Percentiles rank a stretch among this genome's conserved stretches.
Conservation (phyloP, 2,113 vertebrate genomes). For the Catharus bicknelli region DNA sequence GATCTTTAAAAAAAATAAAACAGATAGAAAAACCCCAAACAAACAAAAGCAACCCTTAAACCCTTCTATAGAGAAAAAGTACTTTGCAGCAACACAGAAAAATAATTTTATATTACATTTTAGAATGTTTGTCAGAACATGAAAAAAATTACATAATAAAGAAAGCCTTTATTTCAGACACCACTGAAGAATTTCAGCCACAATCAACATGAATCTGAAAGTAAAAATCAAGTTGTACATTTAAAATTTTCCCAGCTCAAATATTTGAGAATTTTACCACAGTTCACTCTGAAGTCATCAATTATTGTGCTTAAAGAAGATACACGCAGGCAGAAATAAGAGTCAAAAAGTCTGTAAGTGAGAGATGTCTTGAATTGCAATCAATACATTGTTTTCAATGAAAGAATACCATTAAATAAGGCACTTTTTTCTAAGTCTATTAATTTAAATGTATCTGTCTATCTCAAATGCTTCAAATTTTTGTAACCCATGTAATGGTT, state of each 20-base stretch:
- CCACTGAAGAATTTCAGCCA: not conserved
- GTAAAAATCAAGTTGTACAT: not conserved
- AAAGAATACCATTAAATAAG: not conserved
- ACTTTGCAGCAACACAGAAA: not conserved
- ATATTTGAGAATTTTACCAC: not conserved
- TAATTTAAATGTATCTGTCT: not conserved
- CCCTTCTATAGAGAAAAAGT: not conserved
- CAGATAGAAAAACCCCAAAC: accelerated
- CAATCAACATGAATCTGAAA: not conserved
- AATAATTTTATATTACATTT: not conserved
- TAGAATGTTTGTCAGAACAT: not conserved
- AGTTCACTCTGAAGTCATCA: not conserved
- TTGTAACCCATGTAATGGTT: not conserved
- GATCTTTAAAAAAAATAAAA: not conserved
- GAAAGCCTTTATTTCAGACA: not conserved
- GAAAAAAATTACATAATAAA: not conserved
- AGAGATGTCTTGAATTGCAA: not conserved
- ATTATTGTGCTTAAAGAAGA: not conserved
- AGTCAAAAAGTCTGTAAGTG: not conserved
- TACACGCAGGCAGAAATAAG: not conserved
- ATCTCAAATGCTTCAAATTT: not conserved
- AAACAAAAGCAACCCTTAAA: not conserved
- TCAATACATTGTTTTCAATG: not conserved
- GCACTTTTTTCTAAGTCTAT: not conserved
- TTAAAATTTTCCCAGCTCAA: not conserved